Base-by-base conservation (phyloP, 2,888 invertebrate genomes). In the Cephus sareptanus region DNA sequence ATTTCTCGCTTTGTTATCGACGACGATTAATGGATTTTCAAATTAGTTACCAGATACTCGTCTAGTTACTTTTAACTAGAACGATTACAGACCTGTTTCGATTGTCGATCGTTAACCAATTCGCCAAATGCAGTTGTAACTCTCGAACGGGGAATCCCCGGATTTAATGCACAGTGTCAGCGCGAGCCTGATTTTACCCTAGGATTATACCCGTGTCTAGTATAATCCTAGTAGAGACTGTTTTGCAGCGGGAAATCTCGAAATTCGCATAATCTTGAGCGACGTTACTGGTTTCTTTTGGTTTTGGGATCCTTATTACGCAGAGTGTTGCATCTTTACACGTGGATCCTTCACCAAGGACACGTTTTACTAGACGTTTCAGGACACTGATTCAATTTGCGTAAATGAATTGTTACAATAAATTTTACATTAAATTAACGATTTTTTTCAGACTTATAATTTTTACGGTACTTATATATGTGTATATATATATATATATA, bases 181-280 rank as follows among this genome's bases (percentile, higher is more conserved):
- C 56, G 56, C 56, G 56, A 56, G 56, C 56, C 56, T 56, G 56
- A 6, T 56, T 56, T 15, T 56, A 23, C 23, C 56, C 56, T 56
- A 34, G 75, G 78, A 78, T 78, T 78, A 78, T 75, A 78, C 78
- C 78, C 76, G 73, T 76, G 76, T 78, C 78, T 75, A n/a, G 31
- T 30, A 68, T 78, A 76, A 78, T 78, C 78, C 76, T 71, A 30
- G 70, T 33, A 76, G 75, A 73, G 73, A 69, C 75, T 78, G 78
- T 76, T 73, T 13, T 70, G 71, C 75, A 13, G 73, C 33, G 69
- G 77, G 71, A 75, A 76, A 76, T 34, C 76, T 69, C 74, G 31
- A 34, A 71, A 33, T 34, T 34, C 69, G 56, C 34, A 73, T 70
- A 77, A 75, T 77, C 68, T 75, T 40, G 70, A 77, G 75, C 75